These are phyloP conservation scores for Ophthalmotilapia sp. DNA, from an alignment of 2,113 vertebrate genomes.

Conservation along the genomic window DNA sequence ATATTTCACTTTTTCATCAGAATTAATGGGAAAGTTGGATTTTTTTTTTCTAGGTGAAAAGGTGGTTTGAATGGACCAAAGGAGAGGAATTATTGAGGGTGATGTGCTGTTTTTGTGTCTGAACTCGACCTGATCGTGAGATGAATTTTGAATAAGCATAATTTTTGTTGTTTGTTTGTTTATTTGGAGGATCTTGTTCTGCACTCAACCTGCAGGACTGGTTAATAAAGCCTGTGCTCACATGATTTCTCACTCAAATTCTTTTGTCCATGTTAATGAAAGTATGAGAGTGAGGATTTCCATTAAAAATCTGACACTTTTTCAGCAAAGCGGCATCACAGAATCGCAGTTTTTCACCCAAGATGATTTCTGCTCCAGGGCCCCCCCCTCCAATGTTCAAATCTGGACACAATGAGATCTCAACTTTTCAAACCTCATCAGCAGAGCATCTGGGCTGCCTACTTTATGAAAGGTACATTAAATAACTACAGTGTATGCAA, in stretches of 20 bases:
- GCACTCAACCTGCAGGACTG: background rate
- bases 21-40: background rate
- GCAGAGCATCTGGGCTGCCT: background rate
- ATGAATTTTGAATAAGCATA: background rate
- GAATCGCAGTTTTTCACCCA: background rate
- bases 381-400: background rate
- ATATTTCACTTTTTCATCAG: background rate
- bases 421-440: background rate
- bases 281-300: background rate
- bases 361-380: background rate
- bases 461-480: background rate
- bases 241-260: background rate
- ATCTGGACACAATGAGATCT: background rate
- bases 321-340: background rate
- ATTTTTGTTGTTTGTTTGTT: background rate
- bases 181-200: background rate
- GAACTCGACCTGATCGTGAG: background rate
- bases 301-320: background rate
- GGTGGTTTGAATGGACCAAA: slow-evolving; percentile 14
- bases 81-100: background rate
- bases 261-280: background rate
- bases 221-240: slow-evolving; percentile 30
- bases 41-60: no score
- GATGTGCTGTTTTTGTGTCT: background rate
- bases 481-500: background rate